These are phyloP conservation scores for Masticophis lateralis DNA, from an alignment of 2,797 vertebrate species.

Conservation along the genomic window DNA sequence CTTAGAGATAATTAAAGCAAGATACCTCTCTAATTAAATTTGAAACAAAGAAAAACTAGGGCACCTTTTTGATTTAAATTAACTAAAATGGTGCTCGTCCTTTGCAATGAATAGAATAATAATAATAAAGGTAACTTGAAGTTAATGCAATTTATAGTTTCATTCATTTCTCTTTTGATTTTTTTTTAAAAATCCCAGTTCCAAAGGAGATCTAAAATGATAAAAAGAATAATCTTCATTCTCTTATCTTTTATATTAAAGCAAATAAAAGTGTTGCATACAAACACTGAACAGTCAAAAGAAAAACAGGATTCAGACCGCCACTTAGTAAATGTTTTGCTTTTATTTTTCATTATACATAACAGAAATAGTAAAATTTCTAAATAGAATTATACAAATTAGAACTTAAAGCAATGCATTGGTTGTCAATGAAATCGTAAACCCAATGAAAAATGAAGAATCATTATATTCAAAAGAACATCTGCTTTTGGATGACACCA, in stretches of 20 bases:
- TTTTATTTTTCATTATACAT: background rate
- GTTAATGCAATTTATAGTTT: slow-evolving; percentile 36
- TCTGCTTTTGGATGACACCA: background rate
- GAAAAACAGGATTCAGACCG: background rate
- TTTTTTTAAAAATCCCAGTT: slow-evolving; percentile 15
- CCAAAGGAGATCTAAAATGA: slow-evolving; percentile 30
- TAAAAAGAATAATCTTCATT: slow-evolving; percentile 24
- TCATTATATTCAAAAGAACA: background rate
- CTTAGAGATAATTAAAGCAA: slow-evolving; percentile 37
- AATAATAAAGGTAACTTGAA: background rate
- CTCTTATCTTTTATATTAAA: background rate
- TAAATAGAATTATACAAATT: background rate
- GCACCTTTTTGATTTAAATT: slow-evolving; percentile 56
- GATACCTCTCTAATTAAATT: slow-evolving; percentile 36
- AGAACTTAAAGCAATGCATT: background rate
- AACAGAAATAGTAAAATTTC: fast-evolving
- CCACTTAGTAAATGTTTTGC: background rate
- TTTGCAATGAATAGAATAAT: slow-evolving; percentile 53
- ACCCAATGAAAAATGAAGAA: background rate
- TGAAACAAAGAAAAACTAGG: slow-evolving; percentile 31
- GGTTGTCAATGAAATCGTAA: background rate
- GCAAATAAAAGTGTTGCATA: background rate
- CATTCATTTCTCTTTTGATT: slow-evolving; percentile 21
- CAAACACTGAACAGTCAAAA: background rate
- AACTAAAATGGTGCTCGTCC: slow-evolving; percentile 42